These are phyloP conservation scores for Tenebrio molitor DNA, from an alignment of 1,140 invertebrate species.

Conservation along the genomic window DNA sequence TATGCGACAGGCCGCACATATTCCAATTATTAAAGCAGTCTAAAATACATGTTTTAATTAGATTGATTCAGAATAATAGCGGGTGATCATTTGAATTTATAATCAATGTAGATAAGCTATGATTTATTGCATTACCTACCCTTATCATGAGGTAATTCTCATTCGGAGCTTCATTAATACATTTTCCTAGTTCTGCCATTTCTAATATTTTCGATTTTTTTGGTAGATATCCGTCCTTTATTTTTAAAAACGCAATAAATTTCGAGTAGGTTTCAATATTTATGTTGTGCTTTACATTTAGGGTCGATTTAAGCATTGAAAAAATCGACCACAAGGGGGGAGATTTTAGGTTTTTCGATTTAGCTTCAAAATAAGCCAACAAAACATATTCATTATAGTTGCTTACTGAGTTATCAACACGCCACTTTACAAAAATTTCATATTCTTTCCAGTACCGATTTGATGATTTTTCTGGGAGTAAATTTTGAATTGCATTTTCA, in stretches of 20 bases:
- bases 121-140: too few species aligned
- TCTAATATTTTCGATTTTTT: not conserved
- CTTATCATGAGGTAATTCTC: too few species aligned
- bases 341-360: not conserved
- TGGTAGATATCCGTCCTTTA: not conserved
- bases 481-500: not conserved
- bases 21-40: conserved; percentile 9
- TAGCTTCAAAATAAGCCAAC: conserved; percentile 1
- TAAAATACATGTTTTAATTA: not conserved
- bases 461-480: conserved; percentile 4
- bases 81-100: not conserved
- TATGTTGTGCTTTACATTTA: not conserved
- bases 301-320: conserved; percentile 1
- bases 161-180: not conserved
- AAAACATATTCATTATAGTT: conserved; percentile 5
- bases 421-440: not conserved
- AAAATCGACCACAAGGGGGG: not conserved
- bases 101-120: too few species aligned
- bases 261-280: not conserved
- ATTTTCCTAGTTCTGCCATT: not conserved
- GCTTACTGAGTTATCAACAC: not conserved
- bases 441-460: conserved; percentile 2
- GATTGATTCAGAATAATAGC: not conserved
- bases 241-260: not conserved
- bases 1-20: conserved; percentile 8